phyloP scores from a whole-genome alignment of 2,888 invertebrate genomes.

The Sarcophaga variegata region DNA sequence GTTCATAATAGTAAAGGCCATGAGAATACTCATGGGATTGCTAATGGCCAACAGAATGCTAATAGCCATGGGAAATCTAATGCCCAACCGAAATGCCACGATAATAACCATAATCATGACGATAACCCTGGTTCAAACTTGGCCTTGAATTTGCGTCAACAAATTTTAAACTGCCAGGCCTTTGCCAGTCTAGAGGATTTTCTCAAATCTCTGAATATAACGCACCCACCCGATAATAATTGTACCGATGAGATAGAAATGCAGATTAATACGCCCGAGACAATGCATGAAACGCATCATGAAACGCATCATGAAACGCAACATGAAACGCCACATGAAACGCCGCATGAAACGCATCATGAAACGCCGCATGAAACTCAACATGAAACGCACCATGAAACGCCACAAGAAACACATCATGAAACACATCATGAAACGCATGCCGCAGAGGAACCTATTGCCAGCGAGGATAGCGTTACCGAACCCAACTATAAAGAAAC shows the following conservation, averaged over 20 bases:
- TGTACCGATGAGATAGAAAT: constrained; percentile 15
- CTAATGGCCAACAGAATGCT: too few relatives aligned
- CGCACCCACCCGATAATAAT: neutral
- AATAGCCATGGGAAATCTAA: too few relatives aligned
- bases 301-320: too few relatives aligned
- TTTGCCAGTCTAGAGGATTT: constrained; percentile 70
- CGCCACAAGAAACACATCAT: neutral
- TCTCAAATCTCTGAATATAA: constrained; percentile 63
- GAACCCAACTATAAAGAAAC: neutral
- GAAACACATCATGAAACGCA: neutral
- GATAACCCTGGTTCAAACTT: constrained; percentile 14
- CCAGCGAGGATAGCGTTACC: neutral
- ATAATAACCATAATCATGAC: neutral
- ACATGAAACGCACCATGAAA: too few relatives aligned
- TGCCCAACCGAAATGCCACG: too few relatives aligned
- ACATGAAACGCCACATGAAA: too few relatives aligned
- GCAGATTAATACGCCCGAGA: neutral
- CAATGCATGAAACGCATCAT: too few relatives aligned
- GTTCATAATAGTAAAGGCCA: too few relatives aligned
- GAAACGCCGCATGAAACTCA: too few relatives aligned
- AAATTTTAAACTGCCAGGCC: constrained; percentile 70
- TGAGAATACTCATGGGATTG: too few relatives aligned
- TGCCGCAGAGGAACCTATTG: too few relatives aligned
- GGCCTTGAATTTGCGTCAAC: constrained; percentile 62
- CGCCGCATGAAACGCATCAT: neutral